A percentile compares a stretch with the other conserved stretches of the same genome.
Evolutionary conservation across 2,113 vertebrate genomes (phyloP).

Genomic region (Hyperopisus bebe): DNA sequence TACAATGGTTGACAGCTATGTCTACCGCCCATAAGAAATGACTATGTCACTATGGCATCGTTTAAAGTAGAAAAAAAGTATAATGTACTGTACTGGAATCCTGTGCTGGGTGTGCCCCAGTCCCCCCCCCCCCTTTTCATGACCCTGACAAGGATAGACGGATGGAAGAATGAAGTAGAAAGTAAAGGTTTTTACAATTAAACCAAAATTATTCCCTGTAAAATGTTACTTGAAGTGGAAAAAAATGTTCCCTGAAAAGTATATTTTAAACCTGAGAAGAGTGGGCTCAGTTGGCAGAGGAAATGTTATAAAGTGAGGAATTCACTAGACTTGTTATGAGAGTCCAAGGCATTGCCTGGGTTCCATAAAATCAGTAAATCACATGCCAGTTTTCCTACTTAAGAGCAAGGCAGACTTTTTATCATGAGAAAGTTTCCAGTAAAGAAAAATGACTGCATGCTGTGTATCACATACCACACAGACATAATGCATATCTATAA

Average conservation of each 20-base stretch:
- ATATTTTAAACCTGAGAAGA: not conserved
- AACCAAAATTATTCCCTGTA: not conserved
- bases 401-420: not conserved
- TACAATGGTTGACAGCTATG: not conserved
- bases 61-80: not conserved
- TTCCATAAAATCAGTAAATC: conserved; percentile 3
- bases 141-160: not conserved
- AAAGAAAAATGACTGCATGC: not conserved
- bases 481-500: not conserved
- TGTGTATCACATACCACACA: not conserved
- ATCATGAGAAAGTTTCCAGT: not conserved
- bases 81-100: not conserved
- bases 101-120: not conserved
- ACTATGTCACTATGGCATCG: not conserved
- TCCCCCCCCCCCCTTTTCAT: not conserved
- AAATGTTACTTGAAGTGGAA: not conserved
- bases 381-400: not conserved
- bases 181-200: not conserved
- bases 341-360: not conserved
- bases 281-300: not conserved
- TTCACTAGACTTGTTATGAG: conserved; percentile 1
- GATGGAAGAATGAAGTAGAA: not conserved
- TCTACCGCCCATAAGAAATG: not conserved
- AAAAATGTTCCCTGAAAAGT: not conserved
- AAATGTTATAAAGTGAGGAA: not conserved